These are phyloP conservation scores for Chloroclystis v-ata DNA, from an alignment of 2,888 invertebrate species.

Conservation along the genomic window DNA sequence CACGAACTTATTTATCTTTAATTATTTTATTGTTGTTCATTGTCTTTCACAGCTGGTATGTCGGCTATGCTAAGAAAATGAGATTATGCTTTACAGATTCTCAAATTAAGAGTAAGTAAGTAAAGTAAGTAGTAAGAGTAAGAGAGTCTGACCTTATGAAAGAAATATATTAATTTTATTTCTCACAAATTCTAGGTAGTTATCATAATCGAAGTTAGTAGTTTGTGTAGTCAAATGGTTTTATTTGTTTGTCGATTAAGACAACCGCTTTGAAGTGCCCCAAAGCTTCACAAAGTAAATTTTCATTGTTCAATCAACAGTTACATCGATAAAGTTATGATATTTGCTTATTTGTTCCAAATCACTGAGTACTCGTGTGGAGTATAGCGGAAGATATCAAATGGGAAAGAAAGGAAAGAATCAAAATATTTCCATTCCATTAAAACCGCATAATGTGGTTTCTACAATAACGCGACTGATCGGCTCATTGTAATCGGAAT, in stretches of 20 bases:
- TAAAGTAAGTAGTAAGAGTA: too few species aligned
- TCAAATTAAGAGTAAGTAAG: too few species aligned
- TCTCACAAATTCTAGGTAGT: too few species aligned
- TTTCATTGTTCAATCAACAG: conserved; percentile 13
- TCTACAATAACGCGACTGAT: conserved; percentile 4
- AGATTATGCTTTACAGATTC: too few species aligned
- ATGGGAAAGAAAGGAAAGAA: conserved; percentile 9
- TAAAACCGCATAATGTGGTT: conserved; percentile 6
- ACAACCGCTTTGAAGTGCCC: too few species aligned
- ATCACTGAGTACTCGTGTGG: neutral
- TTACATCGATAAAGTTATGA: neutral
- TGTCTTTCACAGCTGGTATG: neutral
- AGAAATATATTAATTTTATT: too few species aligned
- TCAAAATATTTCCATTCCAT: conserved; percentile 18
- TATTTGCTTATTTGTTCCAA: conserved; percentile 3
- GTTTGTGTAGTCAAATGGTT: too few species aligned
- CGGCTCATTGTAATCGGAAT: conserved; percentile 13
- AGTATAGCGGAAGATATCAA: conserved; percentile 4
- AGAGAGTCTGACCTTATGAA: too few species aligned
- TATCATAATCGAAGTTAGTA: too few species aligned
- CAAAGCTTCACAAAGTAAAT: too few species aligned
- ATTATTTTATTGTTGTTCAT: neutral
- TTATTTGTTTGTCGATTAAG: too few species aligned
- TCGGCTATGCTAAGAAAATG: too few species aligned
- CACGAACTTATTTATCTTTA: neutral